Conservation (phyloP, 2,888 invertebrate species). For the Nudaria mundana region DNA sequence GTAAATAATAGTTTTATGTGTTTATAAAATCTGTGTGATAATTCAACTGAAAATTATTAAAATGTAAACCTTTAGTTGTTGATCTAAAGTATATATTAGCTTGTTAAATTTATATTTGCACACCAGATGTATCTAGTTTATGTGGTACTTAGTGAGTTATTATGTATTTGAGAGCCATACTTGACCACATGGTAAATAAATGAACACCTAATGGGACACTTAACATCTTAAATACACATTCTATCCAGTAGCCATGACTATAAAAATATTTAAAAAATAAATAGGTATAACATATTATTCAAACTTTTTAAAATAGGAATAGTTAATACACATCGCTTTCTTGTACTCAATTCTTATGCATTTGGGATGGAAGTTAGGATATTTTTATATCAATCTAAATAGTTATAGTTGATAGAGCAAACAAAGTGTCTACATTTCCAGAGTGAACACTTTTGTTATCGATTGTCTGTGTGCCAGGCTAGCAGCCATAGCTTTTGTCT, state of each 20-base stretch:
- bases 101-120: neutral
- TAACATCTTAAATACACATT: neutral
- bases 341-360: too few species aligned
- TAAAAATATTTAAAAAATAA: neutral
- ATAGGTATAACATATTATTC: neutral
- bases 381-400: too few species aligned
- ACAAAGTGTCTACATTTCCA: too few species aligned
- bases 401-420: too few species aligned
- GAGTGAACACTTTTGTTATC: too few species aligned
- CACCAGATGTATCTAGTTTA: conserved; percentile 22
- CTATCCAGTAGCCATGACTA: neutral
- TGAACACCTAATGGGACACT: neutral
- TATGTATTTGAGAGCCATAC: conserved; percentile 3
- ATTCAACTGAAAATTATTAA: neutral
- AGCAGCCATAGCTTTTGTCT: too few species aligned
- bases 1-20: conserved; percentile 12
- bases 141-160: conserved; percentile 20
- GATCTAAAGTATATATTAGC: neutral
- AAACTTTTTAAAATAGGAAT: too few species aligned
- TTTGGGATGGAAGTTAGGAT: too few species aligned
- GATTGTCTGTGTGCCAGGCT: too few species aligned
- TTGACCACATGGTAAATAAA: neutral
- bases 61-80: neutral
- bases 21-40: conserved; percentile 9
- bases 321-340: too few species aligned